Evolutionary conservation across 2,113 vertebrate genomes (phyloP).

Genomic region (Pandion haliaetus): DNA sequence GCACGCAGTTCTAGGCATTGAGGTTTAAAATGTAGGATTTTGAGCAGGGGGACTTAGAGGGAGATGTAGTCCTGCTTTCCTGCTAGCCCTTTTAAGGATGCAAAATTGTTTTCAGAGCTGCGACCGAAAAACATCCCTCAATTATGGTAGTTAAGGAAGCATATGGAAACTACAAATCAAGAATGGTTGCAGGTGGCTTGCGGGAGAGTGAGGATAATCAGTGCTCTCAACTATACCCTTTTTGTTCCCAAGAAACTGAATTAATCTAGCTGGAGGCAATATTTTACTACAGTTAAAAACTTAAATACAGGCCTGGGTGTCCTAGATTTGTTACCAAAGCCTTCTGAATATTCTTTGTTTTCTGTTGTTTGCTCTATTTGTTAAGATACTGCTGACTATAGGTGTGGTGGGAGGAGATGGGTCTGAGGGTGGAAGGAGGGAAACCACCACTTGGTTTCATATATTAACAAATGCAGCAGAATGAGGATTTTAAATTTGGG

Average conservation of each 20-base stretch:
- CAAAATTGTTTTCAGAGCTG: not conserved
- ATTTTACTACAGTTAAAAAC: not conserved
- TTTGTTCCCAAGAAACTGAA: not conserved
- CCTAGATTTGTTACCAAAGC: not conserved
- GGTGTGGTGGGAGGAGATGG: not conserved
- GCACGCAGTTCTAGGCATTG: not conserved
- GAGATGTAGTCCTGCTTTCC: not conserved
- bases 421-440: not conserved
- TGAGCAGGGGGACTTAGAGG: not conserved
- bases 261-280: not conserved
- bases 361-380: not conserved
- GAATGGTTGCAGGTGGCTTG: not conserved
- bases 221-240: not conserved
- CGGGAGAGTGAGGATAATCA: not conserved
- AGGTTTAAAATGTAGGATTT: not conserved
- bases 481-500: rapidly evolving
- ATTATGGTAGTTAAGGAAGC: not conserved
- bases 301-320: not conserved
- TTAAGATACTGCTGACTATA: not conserved
- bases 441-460: not conserved
- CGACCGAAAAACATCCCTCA: not conserved
- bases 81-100: not conserved
- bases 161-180: not conserved
- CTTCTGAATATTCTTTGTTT: not conserved
- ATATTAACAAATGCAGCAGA: not conserved